Conservation (phyloP, 2,888 invertebrate species). For the Melangyna quadrimaculata region DNA sequence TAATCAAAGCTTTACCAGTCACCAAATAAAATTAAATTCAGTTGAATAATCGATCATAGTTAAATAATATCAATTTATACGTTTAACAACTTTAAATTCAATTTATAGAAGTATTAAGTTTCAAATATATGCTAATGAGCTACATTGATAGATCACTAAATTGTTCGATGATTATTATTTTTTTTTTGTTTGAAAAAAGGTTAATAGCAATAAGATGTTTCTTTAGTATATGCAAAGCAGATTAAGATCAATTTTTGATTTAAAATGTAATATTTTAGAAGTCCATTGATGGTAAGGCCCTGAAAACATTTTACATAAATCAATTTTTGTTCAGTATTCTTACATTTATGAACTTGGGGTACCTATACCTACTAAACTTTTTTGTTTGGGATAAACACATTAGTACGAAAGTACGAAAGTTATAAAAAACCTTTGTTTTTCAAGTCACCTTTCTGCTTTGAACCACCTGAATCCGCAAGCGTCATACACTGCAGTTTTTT, state of each 20-base stretch:
- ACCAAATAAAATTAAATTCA: not conserved
- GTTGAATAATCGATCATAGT: conserved; percentile 15
- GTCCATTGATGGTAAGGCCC: no score
- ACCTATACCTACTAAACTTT: no score
- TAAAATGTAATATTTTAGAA: no score
- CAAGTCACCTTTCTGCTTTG: not conserved
- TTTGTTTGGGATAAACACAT: no score
- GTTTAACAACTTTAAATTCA: not conserved
- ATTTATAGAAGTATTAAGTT: not conserved
- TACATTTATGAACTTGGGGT: no score
- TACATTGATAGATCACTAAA: conserved; percentile 1
- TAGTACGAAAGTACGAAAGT: no score
- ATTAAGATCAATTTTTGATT: not conserved
- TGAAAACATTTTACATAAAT: no score
- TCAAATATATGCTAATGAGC: conserved; percentile 1
- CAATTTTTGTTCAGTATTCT: no score
- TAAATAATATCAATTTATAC: not conserved
- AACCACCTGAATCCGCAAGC: not conserved
- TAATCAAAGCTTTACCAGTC: conserved; percentile 17
- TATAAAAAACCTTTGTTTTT: no score
- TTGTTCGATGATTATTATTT: not conserved
- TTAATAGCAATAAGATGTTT: not conserved
- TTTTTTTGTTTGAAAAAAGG: not conserved
- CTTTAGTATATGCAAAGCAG: not conserved
- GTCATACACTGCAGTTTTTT: not conserved